A percentile compares a stretch with the other conserved stretches of the same genome.
These are phyloP conservation scores for Parus major DNA, from an alignment of 2,113 vertebrate species.

Conservation along the genomic window DNA sequence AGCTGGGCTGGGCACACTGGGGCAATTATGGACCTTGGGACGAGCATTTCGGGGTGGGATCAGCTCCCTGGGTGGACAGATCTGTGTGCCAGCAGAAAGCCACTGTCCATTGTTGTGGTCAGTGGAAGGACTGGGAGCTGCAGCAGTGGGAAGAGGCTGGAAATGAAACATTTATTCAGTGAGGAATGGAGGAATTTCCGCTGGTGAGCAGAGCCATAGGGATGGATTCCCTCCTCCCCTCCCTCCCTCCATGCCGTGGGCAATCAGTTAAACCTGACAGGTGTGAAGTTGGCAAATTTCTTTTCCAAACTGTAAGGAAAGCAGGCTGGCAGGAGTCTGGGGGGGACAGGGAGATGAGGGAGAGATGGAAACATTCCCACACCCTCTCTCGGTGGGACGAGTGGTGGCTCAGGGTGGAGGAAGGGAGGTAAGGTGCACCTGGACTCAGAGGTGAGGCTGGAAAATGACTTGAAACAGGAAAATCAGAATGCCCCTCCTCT, in stretches of 20 bases:
- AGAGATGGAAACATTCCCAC: background rate
- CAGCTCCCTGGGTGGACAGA: background rate
- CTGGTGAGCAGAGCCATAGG: background rate
- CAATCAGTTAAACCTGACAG: constrained; percentile 43
- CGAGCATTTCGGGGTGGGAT: background rate
- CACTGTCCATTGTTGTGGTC: background rate
- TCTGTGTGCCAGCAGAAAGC: background rate
- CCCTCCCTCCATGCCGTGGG: background rate
- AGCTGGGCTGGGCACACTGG: background rate
- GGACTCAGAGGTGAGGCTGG: background rate
- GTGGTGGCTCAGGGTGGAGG: background rate
- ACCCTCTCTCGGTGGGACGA: background rate
- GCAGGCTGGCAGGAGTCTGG: background rate
- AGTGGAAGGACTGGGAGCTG: background rate
- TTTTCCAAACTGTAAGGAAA: constrained; percentile 15
- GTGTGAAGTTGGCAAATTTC: constrained; percentile 47
- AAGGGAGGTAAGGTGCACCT: background rate
- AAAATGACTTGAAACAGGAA: background rate
- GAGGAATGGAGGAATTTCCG: background rate
- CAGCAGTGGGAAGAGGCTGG: background rate
- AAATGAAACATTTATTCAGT: background rate
- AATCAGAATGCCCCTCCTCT: background rate
- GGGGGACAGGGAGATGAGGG: background rate
- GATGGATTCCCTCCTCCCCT: background rate
- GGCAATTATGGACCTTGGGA: background rate